Evolutionary conservation across 2,113 vertebrate genomes (phyloP).

Genomic region (Rhineura floridana): DNA sequence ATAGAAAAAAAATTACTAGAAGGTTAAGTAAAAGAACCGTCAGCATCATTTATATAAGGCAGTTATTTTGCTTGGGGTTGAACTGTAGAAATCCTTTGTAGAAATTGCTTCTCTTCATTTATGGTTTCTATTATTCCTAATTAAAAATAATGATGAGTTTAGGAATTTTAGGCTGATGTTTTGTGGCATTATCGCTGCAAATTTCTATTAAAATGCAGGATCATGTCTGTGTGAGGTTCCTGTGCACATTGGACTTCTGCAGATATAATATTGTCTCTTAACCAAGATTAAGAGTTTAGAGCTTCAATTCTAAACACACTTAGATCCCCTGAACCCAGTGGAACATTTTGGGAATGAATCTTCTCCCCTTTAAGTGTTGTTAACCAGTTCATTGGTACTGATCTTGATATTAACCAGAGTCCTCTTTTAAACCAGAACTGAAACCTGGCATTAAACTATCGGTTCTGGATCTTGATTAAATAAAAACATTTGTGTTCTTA

Average conservation of each 20-base stretch:
- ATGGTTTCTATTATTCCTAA: not conserved
- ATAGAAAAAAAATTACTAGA: not conserved
- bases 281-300: not conserved
- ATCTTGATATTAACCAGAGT: not conserved
- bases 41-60: not conserved
- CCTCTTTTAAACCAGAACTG: not conserved
- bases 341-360: not conserved
- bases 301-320: not conserved
- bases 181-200: not conserved
- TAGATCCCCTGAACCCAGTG: not conserved
- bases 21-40: not conserved
- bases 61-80: not conserved
- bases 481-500: not conserved
- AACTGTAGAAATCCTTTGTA: too few species aligned
- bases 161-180: not conserved
- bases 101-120: not conserved
- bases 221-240: not conserved
- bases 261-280: not conserved
- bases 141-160: too few species aligned
- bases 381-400: not conserved
- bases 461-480: not conserved
- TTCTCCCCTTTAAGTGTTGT: not conserved
- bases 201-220: not conserved
- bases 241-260: not conserved
- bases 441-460: not conserved